Evolutionary conservation across 2,888 invertebrate species (phyloP).

Genomic region (Daptonema setosum): DNA sequence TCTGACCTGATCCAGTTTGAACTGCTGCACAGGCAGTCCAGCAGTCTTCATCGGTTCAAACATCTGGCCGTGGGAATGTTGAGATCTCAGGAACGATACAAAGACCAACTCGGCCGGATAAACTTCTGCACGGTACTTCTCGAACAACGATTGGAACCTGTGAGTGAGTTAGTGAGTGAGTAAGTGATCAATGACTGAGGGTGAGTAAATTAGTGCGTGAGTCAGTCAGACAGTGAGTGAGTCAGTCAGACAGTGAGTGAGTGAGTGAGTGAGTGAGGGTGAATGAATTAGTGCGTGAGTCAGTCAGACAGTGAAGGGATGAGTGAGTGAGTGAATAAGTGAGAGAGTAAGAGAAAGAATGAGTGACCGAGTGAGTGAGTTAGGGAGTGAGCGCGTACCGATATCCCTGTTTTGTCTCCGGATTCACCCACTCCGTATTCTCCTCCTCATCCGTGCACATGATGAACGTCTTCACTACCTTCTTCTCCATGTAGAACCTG

Average conservation of each 20-base stretch:
- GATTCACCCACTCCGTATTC: constrained; percentile 12
- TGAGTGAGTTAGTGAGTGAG: no score
- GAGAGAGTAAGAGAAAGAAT: no score
- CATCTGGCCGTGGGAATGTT: constrained; percentile 27
- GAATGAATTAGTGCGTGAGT: no score
- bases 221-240: neutral
- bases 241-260: no score
- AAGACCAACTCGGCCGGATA: constrained; percentile 28
- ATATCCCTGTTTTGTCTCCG: neutral
- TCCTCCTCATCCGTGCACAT: constrained; percentile 31
- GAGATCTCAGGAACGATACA: constrained; percentile 27
- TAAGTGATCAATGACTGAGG: neutral
- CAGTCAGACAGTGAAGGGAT: neutral
- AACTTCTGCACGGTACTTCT: constrained; percentile 27
- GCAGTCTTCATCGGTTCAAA: constrained; percentile 14
- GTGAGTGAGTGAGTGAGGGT: no score
- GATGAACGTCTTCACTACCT: constrained; percentile 28
- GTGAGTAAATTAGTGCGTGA: neutral
- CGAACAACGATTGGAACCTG: constrained; percentile 24
- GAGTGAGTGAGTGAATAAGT: no score
- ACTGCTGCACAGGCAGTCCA: constrained; percentile 17
- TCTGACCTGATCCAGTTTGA: constrained; percentile 10
- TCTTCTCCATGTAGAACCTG: constrained; percentile 25
- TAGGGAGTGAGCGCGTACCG: no score
- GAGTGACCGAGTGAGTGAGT: no score